Evolutionary conservation across 2,797 vertebrate genomes (phyloP), one percentile per base, ranked within the genome.

Genomic region (Oophaga sylvatica): DNA sequence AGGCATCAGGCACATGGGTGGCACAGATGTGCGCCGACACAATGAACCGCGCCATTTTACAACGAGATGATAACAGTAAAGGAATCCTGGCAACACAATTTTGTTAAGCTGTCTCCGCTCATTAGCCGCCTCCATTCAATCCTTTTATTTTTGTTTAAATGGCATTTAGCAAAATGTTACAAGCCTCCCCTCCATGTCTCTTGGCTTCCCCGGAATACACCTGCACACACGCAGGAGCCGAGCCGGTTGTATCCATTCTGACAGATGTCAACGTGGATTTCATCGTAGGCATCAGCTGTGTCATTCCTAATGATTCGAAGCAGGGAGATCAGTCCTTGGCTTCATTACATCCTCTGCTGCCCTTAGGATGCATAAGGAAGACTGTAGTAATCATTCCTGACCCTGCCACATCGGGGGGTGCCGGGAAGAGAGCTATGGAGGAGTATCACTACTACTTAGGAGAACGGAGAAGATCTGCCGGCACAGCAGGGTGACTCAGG

Each of bases 221-320:
- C 53, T 83, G 88, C 88, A 68, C 85, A 85, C 71, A 73, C 86
- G 89, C 81, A 85, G 90, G 90, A 90, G 90, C 90, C 1, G 90
- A 75, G 10, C 22, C 13, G 0, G 13, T 56, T 56, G 89, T 92
- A 94, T 94, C 87, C 89, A 86, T 90, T 87, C 76, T 93, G 93
- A 93, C 93, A 93, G 88, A 91, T 92, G 92, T 91, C 93, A 91
- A 80, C 90, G 86, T 84, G 73, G 85, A 94, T 94, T 88, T 91
- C 90, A 84, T 94, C 94, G 92, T 78, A 11, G 90, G 90, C 88
- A 90, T 91, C 91, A 90, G 90, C 89, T 91, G 91, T 93, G 93
- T 92, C 93, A 90, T 88, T 91, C 91, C 76, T 35, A 22, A 93
- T 92, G 92, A 92, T 90, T 75, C 0, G 78, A 75, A 12, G 0